Evolutionary conservation across 35 echinoderm and acorn worm genomes (phyloP).

Genomic region (Heliocidaris tuberculata): DNA sequence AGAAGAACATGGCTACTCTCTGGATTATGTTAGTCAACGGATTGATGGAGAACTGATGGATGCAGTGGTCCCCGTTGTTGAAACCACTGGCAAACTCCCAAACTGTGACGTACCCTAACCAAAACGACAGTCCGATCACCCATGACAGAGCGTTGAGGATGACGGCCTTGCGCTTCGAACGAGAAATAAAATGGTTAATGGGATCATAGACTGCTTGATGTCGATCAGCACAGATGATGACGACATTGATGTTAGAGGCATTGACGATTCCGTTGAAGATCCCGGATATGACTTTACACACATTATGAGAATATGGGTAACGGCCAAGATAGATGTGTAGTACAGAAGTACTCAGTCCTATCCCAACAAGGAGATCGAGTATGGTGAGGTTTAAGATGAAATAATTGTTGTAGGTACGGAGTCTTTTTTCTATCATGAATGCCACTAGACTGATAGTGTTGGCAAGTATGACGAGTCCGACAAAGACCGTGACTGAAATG

Average conservation of each 20-base stretch:
- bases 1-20: neutral
- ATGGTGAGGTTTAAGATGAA: conserved; percentile 49
- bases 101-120: neutral
- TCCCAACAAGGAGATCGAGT: conserved; percentile 21
- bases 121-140: neutral
- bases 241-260: conserved; percentile 25
- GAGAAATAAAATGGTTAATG: neutral
- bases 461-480: neutral
- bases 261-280: neutral
- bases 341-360: neutral
- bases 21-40: neutral
- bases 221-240: conserved; percentile 48
- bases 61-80: neutral
- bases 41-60: neutral
- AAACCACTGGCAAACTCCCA: neutral
- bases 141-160: conserved; percentile 6
- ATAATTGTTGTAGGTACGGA: conserved; percentile 45
- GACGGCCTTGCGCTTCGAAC: neutral
- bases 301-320: conserved; percentile 27
- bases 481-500: neutral
- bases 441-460: neutral
- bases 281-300: neutral
- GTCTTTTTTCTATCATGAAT: conserved; percentile 32
- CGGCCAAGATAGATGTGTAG: neutral
- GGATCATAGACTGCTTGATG: conserved; percentile 43